Evolutionary conservation across 1,140 invertebrate species (phyloP), one percentile per base, ranked within the genome.

Genomic region (Venustaconcha ellipsiformis): DNA sequence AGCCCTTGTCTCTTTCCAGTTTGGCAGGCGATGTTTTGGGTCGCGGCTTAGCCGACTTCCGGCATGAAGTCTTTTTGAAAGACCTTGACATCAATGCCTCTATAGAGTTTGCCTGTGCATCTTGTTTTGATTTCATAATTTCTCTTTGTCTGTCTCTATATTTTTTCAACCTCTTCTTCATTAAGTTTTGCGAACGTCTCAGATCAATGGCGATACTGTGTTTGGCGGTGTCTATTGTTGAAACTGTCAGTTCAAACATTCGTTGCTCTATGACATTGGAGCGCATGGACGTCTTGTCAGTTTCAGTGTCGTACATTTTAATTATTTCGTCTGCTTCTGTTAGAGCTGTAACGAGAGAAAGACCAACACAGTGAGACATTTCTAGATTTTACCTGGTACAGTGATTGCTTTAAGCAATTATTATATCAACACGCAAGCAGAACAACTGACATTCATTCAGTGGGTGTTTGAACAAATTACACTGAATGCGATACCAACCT

Each of bases 221-320:
- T 30, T 76, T 76, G 14, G 72, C 57, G 5, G 70, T 72, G 14
- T 76, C 65, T 14, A 76, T 76, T 4, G 75, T 71, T 13, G 69
- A 37, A 6, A 76, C 12, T 14, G 69, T 71, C 12, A 76, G 71
- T 60, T 76, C 75, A 60, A 67, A 76, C 70, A 76, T 76, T 14
- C 75, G 23, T 66, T 76, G 75, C 62, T 76, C 75, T 57, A 76
- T 76, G 15, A 76, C 17, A n/a, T 76, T 76, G 13, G 75, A 62
- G 18, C 75, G 59, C 15, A 71, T 56, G 8, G 75, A 76, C 0
- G 75, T 63, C 23, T 48, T 66, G 37, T 76, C 75, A 6, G 37
- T 59, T 14, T 76, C 75, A 66, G 13, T 15, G 30, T 66, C 64
- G 14, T 23, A 57, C 37, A 48, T 48, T 48, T 48, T 48, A 48